Base-by-base conservation (phyloP, 1,140 invertebrate genomes). In the Leptonema lineaticorne region DNA sequence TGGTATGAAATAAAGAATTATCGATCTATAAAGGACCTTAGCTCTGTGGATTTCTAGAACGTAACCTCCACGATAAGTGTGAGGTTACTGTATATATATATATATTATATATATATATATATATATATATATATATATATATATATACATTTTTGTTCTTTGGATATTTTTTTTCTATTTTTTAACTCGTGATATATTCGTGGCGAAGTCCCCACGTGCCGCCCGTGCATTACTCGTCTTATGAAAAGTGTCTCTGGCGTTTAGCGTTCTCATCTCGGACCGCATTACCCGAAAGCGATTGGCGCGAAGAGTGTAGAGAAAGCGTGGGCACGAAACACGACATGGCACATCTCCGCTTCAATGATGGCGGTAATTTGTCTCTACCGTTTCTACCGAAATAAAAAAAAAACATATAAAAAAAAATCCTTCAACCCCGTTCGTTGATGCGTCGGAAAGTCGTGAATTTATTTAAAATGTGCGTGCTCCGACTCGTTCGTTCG, bases 291-390 rank as follows among this genome's bases (percentile, higher is more conserved):
- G 22, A 53, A 26, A 26, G 50, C 50, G 50, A 53, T 53, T 53
- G 50, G 46, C n/a, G 8, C 46, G 18, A 14, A 33, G 30, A n/a
- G n/a, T n/a, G n/a, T n/a, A n/a, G n/a, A n/a, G n/a, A n/a, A 7
- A 14, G 46, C 16, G 50, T 53, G 50, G 50, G 22, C n/a, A 8
- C 50, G 4, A 16, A 4, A 14, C 11, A 4, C 4, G 37, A 16
- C 16, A 11, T 9, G 24, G 3, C 0, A 14, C 18, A 24, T 53
- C 8, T 24, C 50, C 50, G 18, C 37, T 9, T 26, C 50, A 53
- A 53, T 53, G 50, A 53, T 53, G 50, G 18, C 50, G 11, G 50
- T 24, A 53, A 53, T 53, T 53, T 53, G 50, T 53, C 50, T 53
- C 50, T n/a, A 24, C 27, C 50, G 50, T 26, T 24, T 26, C 24